Base-by-base conservation (phyloP, 2,797 vertebrate genomes). In the Zalophus californianus region DNA sequence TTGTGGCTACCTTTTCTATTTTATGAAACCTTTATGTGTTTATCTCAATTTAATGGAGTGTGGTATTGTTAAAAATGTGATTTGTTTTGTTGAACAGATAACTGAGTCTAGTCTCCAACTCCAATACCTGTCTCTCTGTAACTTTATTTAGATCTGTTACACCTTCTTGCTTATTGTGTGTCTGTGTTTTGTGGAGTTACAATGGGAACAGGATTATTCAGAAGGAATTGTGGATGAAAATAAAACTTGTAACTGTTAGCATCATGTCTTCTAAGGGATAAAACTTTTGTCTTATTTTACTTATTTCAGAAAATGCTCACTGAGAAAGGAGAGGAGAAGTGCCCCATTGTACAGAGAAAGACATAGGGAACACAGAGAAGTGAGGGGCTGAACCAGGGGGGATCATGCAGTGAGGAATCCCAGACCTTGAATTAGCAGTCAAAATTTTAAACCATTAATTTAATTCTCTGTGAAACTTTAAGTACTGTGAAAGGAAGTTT, bases 401-500 rank as follows among this genome's bases (percentile, higher is more conserved):
- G 72, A 21, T 38, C 60, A 78, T 5, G 35, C 23, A 38, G 2
- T 58, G 84, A 96, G 50, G 64, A 62, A 94, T 10, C 52, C 4
- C 77, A 94, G 58, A 82, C 48, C 9, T n/a, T 64, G n/a, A 97
- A 87, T 83, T 41, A 92, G 44, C 7, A 16, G 50, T 60, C 35
- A 77, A 60, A 73, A 23, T 78, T 54, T 82, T 80, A 88, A 90
- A 79, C 87, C 84, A 83, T 82, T 90, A 68, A 93, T 82, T 44
- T 82, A 94, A 94, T 89, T 35, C 58, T 94, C 85, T 95, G 68
- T 96, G 73, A 97, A 95, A 96, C 95, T 54, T 90, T 73, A 92
- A 32, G 23, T 14, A 72, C 54, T 6, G 11, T 92, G 32, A 88
- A 96, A 97, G 86, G 50, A 48, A 66, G 10, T 92, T 94, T 94